Base-by-base conservation (phyloP, 2,797 vertebrate species). In the Tachyglossus aculeatus region DNA sequence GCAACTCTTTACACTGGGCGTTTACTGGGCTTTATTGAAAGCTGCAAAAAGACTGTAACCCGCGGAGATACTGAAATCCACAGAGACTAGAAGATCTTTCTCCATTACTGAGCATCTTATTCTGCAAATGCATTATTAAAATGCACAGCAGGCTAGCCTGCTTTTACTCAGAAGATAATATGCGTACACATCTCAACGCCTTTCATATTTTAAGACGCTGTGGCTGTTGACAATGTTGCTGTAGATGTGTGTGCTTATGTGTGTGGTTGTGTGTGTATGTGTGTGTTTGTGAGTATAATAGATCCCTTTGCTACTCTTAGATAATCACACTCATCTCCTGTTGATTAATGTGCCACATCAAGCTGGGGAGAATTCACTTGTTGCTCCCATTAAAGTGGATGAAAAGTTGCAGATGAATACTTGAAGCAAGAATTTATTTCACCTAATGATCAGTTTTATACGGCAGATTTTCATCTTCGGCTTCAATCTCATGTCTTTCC, bases 391-490 rank as follows among this genome's bases (percentile, higher is more conserved):
- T 44, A 19, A 59, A 55, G 47, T 72, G 6, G 14, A 48, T 31
- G 19, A 7, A 5, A 12, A 27, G 59, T 70, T 71, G 34, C 32
- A 64, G 59, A 41, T 27, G 40, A 48, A 25, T 55, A 39, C 22
- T 0, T 2, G 67, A 63, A 40, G 40, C 50, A 52, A 50, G 76
- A 64, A 29, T 71, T 31, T 66, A 29, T 71, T 31, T 66, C 76
- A 71, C 53, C 22, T 74, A 63, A 76, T 0, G 24, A 71, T 74
- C 79, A 36, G 68, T 77, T 53, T 54, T 55, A 58, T 68, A 60
- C 55, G 68, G 41, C 56, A 37, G 39, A 27, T 60, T 80, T 66
- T 74, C 70, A 50, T 65, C 52, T 61, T 63, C 40, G 55, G 57
- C 78, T 73, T 81, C 43, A 21, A 66, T 44, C 55, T 69, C 48